Evolutionary conservation across 2,113 vertebrate species (phyloP).

Genomic region (Tretioscincus oriximinensis): DNA sequence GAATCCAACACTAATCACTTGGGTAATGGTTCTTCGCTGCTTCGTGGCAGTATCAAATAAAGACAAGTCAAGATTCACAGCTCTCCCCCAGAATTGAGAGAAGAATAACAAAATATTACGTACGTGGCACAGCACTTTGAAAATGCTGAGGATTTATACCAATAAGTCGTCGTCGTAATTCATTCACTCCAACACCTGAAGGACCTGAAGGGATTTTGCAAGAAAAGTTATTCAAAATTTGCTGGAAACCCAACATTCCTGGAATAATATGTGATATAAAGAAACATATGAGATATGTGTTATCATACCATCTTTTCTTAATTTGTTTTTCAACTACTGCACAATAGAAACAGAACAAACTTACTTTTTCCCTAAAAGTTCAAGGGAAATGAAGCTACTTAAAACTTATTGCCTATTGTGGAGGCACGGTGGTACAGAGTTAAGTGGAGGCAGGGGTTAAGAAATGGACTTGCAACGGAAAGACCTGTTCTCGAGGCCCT

Average conservation of each 20-base stretch:
- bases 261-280: background rate
- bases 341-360: background rate
- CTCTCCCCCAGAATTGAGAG: background rate
- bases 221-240: background rate
- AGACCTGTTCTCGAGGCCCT: too few species aligned
- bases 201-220: conserved; percentile 75
- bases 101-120: conserved; percentile 49
- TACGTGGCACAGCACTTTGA: conserved; percentile 88
- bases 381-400: too few species aligned
- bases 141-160: conserved; percentile 81
- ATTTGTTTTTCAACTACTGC: too few species aligned
- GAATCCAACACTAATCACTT: too few species aligned
- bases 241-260: background rate
- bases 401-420: too few species aligned
- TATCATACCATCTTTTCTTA: too few species aligned
- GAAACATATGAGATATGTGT: background rate
- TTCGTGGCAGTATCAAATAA: too few species aligned
- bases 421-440: too few species aligned
- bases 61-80: background rate
- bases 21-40: too few species aligned
- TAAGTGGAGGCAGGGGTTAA: too few species aligned
- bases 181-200: conserved; percentile 91
- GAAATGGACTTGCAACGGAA: too few species aligned
- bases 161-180: conserved; percentile 85
- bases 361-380: too few species aligned